Base-by-base conservation (phyloP, 92 coral and sea anemone genomes). In the Meandrina meandrites region DNA sequence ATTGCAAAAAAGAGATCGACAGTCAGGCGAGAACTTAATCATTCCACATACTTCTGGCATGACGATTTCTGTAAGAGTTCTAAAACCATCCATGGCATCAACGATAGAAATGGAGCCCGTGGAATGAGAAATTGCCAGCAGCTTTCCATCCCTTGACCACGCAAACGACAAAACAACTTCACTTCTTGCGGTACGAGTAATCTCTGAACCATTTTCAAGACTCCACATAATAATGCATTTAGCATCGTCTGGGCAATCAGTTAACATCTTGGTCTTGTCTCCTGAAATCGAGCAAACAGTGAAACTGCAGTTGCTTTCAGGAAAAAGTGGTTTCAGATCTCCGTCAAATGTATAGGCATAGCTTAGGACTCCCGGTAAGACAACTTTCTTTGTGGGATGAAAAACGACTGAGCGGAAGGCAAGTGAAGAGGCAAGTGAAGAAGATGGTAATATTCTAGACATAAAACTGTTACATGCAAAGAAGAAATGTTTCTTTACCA, bases 341-440 rank as follows among this genome's bases (percentile, higher is more conserved):
- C 91, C 89, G 7, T 84, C 50, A n/a, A 84, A 15, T 10, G 79
- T 68, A 27, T 82, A 80, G 21, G 64, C 84, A n/a, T 84, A 68
- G 72, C 86, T 85, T 2, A 89, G 85, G 48, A 54, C 78, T 22
- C 91, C 89, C 12, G 85, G 88, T 40, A 89, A 79, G 31, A 89
- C 69, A 14, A 84, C 0, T 53, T 54, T 21, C n/a, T 30, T 8
- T 22, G 31, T 15, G 22, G 91, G 91, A 42, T 77, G 88, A 24
- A 89, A 89, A 27, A 78, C 84, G 3, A 71, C 86, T 16, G 86
- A 71, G 14, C 86, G 79, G 32, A 50, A 83, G n/a, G n/a, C n/a
- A 71, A 12, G 19, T 12, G 86, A 62, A 2, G n/a, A 11, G 8
- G 50, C 78, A 50, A 13, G 12, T 5, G 86, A 71, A 13, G 45